Conservation (phyloP, 2,888 invertebrate genomes). For the Protonemura montana region DNA sequence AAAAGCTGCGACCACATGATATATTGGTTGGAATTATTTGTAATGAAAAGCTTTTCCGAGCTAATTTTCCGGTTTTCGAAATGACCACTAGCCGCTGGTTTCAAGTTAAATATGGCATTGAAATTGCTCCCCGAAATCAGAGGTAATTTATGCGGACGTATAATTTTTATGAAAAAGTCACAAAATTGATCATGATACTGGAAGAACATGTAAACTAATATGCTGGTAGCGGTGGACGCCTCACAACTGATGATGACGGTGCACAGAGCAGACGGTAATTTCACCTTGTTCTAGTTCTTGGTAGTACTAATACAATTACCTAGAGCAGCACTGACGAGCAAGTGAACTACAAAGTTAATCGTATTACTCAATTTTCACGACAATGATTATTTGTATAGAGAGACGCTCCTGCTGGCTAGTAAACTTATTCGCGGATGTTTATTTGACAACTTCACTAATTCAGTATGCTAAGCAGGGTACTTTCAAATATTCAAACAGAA, state of each 20-base stretch:
- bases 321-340: not conserved
- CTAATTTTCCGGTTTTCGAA: too few relatives aligned
- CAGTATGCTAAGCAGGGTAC: not conserved
- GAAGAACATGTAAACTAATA: too few relatives aligned
- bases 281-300: not conserved
- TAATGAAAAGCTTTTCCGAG: too few relatives aligned
- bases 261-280: conserved; percentile 1
- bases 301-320: not conserved
- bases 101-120: too few relatives aligned
- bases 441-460: not conserved
- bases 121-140: too few relatives aligned
- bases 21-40: not conserved
- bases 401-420: not conserved
- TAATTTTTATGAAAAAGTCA: too few relatives aligned
- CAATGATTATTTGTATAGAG: not conserved
- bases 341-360: not conserved
- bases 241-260: conserved; percentile 7
- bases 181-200: too few relatives aligned
- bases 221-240: not conserved
- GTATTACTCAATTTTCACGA: not conserved
- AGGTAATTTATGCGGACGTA: too few relatives aligned
- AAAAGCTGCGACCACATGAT: not conserved
- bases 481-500: too few relatives aligned
- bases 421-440: not conserved
- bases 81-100: too few relatives aligned